Percentiles rank a stretch among this genome's conserved stretches.
phyloP scores from a whole-genome alignment of 2,888 invertebrate species.

The Caenorhabditis imperialis region DNA sequence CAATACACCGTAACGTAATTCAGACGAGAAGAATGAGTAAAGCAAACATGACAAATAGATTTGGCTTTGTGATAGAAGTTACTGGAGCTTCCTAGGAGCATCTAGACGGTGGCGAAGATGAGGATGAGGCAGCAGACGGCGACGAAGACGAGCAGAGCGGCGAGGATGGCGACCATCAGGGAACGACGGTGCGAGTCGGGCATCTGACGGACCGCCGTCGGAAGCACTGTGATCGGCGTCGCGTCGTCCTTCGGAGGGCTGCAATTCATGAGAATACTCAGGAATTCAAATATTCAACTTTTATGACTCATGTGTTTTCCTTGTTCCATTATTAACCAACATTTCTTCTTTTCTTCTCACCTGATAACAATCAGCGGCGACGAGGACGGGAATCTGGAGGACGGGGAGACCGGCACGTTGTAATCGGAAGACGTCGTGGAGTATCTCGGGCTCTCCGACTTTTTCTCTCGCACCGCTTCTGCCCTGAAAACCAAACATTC shows the following conservation, averaged over 20 bases:
- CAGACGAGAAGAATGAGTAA: slow-evolving; percentile 17
- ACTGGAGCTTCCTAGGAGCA: neutral
- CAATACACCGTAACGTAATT: slow-evolving; percentile 40
- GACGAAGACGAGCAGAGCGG: slow-evolving; percentile 41
- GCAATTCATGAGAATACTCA: too few relatives aligned
- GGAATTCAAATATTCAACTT: too few relatives aligned
- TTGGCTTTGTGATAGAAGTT: slow-evolving; percentile 12
- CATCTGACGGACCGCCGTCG: slow-evolving; percentile 29
- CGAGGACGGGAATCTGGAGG: slow-evolving; percentile 44
- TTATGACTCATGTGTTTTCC: neutral
- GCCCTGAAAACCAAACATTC: slow-evolving; percentile 32
- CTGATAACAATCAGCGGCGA: slow-evolving; percentile 56
- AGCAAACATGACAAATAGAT: slow-evolving; percentile 1
- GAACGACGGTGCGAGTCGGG: slow-evolving; percentile 41
- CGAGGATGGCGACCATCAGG: slow-evolving; percentile 51
- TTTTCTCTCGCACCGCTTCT: slow-evolving; percentile 45
- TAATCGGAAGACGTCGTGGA: slow-evolving; percentile 47
- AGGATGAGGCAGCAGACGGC: slow-evolving; percentile 47
- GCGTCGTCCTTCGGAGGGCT: slow-evolving; percentile 53
- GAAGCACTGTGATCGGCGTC: slow-evolving; percentile 38
- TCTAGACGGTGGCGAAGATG: slow-evolving; percentile 28
- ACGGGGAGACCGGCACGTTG: slow-evolving; percentile 40
- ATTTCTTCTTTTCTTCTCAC: too few relatives aligned
- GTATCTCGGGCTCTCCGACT: slow-evolving; percentile 31
- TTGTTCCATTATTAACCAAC: neutral